Base-by-base conservation (phyloP, 2,797 vertebrate species). In the Rhodeus uyekii region DNA sequence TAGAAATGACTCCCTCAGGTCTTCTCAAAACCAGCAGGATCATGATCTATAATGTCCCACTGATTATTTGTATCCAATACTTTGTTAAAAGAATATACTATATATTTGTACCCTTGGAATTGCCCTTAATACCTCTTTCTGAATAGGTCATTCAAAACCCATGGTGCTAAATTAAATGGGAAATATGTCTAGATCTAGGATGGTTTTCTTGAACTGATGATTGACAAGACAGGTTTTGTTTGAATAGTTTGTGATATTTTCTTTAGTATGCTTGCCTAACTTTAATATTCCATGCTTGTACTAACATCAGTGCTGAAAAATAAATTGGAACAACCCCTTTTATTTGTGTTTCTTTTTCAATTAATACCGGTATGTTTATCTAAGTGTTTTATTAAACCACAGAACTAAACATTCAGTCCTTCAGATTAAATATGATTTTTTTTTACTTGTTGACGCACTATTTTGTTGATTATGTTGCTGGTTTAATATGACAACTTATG, bases 141-240 rank as follows among this genome's bases (percentile, higher is more conserved):
- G 53, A 83, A 65, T 68, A 71, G 46, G 72, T 67, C 32, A 68
- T 77, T 75, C 18, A 64, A 55, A 50, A 48, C 32, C n/a, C n/a
- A 91, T 63, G 85, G 80, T 76, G 64, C 71, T 72, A 75, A 75
- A 39, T 53, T 19, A 65, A 44, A 74, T 64, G 18, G n/a, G 10
- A 53, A 42, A 13, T 32, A 39, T 55, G 29, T 38, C 19, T 82
- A 74, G 32, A n/a, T n/a, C 19, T 75, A 67, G 76, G n/a, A 48
- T 46, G 27, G 16, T 64, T 74, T 60, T 42, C 34, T 29, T 24
- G 27, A 65, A 42, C 34, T 61, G 55, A 44, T 44, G 65, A 24
- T 69, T 79, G 24, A 24, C 13, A 73, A 19, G 53, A 48, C 14
- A 19, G 34, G 36, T 60, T 80, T 69, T 69, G 36, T 79, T 69